Evolutionary conservation across 2,797 vertebrate species (phyloP), one percentile per base, ranked within the genome.

Genomic region (Alosa sapidissima): DNA sequence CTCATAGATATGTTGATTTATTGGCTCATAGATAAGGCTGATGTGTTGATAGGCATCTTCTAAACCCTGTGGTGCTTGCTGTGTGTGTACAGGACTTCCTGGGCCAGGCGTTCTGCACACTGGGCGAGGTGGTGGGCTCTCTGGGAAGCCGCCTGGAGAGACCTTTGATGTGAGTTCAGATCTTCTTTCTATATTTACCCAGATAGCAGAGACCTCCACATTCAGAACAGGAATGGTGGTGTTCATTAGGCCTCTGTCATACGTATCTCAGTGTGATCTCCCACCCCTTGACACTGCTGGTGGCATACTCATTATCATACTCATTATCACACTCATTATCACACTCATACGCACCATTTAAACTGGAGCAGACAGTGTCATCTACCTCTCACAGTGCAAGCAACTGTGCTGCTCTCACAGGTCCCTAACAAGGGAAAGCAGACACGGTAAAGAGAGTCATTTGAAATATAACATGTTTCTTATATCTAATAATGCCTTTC

Each of bases 71-170:
- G 58, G 58, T 62, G 58, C 1, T 58, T 87, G 78, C 28, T 88
- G 48, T 89, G 51, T 89, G 62, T 65, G 19, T 94, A 84, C 91
- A 99, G 98, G 98, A 99, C 91, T 99, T 99, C 94, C 95, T 99
- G 94, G 98, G 98, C 87, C 98, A 99, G 91, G 97, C 96, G 82
- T 98, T 97, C 95, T 98, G 98, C 89, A 98, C 98, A 0, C 89
- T 99, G 89, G 98, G 98, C 62, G 98, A 99, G 94, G 96, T 99
- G 83, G 97, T 99, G 84, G 97, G 98, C 83, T 98, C 98, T 62
- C 95, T 97, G 91, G 97, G 98, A 89, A 97, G 98, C 92, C 97
- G 97, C 87, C 86, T 98, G 92, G 97, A 98, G 90, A 99, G 98
- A 87, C 88, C 96, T 85, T 96, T 99, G 92, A 93, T 95, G 98